Evolutionary conservation across 2,113 vertebrate species (phyloP).

Genomic region (Otolemur garnettii): DNA sequence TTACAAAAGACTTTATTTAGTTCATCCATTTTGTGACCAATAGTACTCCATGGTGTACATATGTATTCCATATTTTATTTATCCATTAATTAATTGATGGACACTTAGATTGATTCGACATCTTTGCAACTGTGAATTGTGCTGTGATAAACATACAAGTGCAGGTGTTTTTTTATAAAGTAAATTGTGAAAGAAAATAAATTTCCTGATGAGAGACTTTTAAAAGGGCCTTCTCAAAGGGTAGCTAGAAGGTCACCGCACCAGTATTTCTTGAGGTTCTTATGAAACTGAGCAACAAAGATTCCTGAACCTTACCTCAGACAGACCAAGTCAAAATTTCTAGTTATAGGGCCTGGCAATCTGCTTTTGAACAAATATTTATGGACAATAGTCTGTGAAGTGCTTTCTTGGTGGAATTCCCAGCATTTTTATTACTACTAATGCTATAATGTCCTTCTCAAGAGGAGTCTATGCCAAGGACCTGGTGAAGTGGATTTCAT

Average conservation of each 20-base stretch:
- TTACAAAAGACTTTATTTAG: too few relatives aligned
- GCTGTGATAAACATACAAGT: too few relatives aligned
- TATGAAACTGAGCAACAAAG: background rate
- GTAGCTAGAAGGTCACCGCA: background rate
- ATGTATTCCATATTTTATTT: too few relatives aligned
- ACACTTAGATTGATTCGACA: too few relatives aligned
- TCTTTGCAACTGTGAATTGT: too few relatives aligned
- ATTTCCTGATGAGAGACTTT: background rate
- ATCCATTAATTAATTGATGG: too few relatives aligned
- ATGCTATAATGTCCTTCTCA: background rate
- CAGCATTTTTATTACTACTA: background rate
- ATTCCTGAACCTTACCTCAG: background rate
- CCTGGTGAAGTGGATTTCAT: background rate
- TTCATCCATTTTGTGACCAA: too few relatives aligned
- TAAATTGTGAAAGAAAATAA: background rate
- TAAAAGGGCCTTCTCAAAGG: background rate
- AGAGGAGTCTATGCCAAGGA: background rate
- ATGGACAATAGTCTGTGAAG: background rate
- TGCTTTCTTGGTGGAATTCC: background rate
- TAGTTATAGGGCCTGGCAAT: background rate
- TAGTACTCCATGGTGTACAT: too few relatives aligned
- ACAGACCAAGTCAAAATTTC: background rate
- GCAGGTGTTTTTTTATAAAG: too few relatives aligned
- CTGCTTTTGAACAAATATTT: slow-evolving; percentile 7
- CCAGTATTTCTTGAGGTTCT: background rate